A percentile compares a stretch with the other conserved stretches of the same genome.
These are phyloP conservation scores for Melanerpes aurifrons DNA, from an alignment of 2,113 vertebrate species.

Conservation along the genomic window DNA sequence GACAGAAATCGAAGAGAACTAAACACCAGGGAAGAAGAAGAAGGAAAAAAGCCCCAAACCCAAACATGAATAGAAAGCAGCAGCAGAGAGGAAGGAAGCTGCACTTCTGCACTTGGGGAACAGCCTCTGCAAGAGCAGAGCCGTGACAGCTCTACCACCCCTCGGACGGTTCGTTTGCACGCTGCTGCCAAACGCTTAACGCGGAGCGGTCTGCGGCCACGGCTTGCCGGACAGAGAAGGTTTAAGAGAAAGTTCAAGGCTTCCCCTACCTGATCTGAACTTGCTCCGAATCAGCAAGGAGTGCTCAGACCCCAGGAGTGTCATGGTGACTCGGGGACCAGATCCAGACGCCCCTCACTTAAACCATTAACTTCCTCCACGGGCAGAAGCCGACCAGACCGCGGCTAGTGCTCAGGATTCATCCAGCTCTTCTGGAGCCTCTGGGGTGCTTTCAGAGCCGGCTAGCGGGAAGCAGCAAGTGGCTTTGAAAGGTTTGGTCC, in stretches of 20 bases:
- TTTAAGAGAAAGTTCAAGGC: constrained; percentile 62
- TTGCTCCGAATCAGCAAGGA: constrained; percentile 99
- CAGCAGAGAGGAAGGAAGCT: constrained; percentile 41
- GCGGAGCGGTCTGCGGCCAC: constrained; percentile 31
- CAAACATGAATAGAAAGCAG: too few species aligned
- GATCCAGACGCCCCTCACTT: constrained; percentile 75
- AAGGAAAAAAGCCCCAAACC: not conserved
- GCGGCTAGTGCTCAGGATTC: constrained; percentile 56
- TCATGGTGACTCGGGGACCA: constrained; percentile 90
- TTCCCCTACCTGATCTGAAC: constrained; percentile 98
- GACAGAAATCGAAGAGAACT: constrained; percentile 23
- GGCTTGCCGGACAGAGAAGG: constrained; percentile 61
- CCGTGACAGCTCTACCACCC: constrained; percentile 2
- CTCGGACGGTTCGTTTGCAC: not conserved
- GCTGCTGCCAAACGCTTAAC: constrained; percentile 27
- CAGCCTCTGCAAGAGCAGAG: constrained; percentile 24
- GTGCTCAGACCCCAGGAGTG: constrained; percentile 96
- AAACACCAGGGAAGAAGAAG: not conserved
- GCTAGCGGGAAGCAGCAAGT: constrained; percentile 58
- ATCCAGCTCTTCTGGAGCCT: constrained; percentile 66
- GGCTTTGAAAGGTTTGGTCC: constrained; percentile 81
- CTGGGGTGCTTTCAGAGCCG: constrained; percentile 52
- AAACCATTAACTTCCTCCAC: constrained; percentile 77
- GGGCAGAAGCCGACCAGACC: constrained; percentile 62
- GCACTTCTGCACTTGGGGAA: constrained; percentile 17